phyloP scores from a whole-genome alignment of 2,113 vertebrate species.

The Ictalurus furcatus region DNA sequence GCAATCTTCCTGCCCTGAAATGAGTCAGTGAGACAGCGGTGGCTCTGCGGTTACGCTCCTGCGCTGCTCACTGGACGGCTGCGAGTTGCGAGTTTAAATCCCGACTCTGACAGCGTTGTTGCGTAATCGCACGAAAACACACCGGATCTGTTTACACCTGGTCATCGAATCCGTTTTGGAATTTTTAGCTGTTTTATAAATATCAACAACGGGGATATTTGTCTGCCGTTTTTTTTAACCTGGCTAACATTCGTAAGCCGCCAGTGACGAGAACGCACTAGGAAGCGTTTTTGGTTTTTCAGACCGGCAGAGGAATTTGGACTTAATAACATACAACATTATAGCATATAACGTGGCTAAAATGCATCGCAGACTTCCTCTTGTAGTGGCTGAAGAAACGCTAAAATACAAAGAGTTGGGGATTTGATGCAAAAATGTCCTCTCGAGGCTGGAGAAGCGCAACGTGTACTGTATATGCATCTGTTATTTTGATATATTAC shows the following conservation, averaged over 20 bases:
- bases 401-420: neutral
- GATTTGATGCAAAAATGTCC: neutral
- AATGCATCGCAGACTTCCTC: neutral
- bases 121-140: neutral
- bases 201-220: neutral
- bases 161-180: neutral
- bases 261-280: too few relatives aligned
- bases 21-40: conserved; percentile 40
- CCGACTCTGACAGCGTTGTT: neutral
- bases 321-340: neutral
- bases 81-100: too few relatives aligned
- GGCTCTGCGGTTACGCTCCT: conserved; percentile 1
- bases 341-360: neutral
- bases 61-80: neutral
- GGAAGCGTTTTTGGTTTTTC: neutral
- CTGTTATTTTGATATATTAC: neutral
- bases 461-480: neutral
- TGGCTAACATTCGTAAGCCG: neutral
- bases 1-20: conserved; percentile 48
- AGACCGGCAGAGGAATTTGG: neutral
- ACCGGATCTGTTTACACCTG: neutral
- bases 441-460: neutral
- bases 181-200: neutral
- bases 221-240: neutral
- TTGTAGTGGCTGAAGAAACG: neutral